Evolutionary conservation across 2,113 vertebrate genomes (phyloP).

Genomic region (Callipepla californica): DNA sequence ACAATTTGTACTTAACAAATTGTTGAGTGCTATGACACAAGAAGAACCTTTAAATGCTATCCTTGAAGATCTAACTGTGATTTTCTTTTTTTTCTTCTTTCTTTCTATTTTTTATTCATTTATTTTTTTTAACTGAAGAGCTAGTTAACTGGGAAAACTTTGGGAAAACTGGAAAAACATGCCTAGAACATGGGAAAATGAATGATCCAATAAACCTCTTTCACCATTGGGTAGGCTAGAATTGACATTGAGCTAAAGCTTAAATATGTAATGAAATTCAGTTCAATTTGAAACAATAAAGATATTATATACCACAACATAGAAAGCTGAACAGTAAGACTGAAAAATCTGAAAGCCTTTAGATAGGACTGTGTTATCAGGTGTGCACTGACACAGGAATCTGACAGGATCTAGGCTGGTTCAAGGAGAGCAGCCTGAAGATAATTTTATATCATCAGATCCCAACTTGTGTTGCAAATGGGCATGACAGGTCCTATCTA

Average conservation of each 20-base stretch:
- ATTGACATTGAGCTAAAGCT: neutral
- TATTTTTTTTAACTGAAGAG: neutral
- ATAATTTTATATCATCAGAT: constrained; percentile 24
- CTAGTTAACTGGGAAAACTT: neutral
- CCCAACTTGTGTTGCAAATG: constrained; percentile 58
- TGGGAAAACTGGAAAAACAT: neutral
- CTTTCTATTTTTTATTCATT: no score
- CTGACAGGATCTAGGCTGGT: fast-evolving
- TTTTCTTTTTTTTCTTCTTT: neutral
- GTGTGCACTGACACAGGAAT: neutral
- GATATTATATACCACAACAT: neutral
- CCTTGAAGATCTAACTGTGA: neutral
- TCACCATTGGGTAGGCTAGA: neutral
- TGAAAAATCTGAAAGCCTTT: neutral
- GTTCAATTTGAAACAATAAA: neutral
- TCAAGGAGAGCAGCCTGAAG: neutral
- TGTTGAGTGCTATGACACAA: neutral
- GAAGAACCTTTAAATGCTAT: neutral
- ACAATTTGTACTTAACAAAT: no score
- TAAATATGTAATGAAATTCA: neutral
- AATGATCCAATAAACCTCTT: neutral
- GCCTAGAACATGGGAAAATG: neutral
- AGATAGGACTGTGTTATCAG: neutral
- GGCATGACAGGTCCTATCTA: constrained; percentile 39
- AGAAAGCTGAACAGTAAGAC: neutral